A percentile compares a stretch with the other conserved stretches of the same genome.
Conservation (phyloP, 2,113 vertebrate species). For the Electrona antarctica region DNA sequence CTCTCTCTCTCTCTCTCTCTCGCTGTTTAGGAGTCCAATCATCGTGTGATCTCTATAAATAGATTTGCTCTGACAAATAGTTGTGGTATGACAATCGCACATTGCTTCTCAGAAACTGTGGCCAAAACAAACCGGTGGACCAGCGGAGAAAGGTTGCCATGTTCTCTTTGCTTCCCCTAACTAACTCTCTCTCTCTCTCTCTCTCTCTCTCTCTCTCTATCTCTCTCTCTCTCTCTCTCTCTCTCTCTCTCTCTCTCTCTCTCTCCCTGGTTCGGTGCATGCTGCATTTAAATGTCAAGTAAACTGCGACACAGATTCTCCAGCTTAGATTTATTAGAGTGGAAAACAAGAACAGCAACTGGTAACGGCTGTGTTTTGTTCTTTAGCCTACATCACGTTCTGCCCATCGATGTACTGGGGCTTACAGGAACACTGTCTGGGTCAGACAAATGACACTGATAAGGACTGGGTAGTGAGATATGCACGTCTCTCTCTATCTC, state of each 20-base stretch:
- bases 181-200: no score
- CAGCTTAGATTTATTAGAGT: constrained; percentile 24
- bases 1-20: constrained; percentile 10
- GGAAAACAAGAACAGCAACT: constrained; percentile 14
- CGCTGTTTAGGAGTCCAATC: constrained; percentile 52
- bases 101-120: constrained; percentile 49
- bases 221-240: neutral
- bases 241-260: no score
- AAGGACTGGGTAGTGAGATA: constrained; percentile 5
- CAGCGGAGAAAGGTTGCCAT: constrained; percentile 17
- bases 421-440: constrained; percentile 56
- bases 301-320: constrained; percentile 21
- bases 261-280: constrained; percentile 44
- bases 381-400: constrained; percentile 34
- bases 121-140: constrained; percentile 62
- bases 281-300: constrained; percentile 38
- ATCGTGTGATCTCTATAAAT: constrained; percentile 67
- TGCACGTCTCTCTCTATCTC: no score
- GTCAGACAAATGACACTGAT: constrained; percentile 42
- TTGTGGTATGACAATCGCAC: constrained; percentile 67
- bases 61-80: constrained; percentile 69
- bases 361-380: constrained; percentile 22
- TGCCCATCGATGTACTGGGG: constrained; percentile 8
- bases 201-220: neutral
- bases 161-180: constrained; percentile 40